Conservation (phyloP, 2,888 invertebrate genomes). For the Lepeophtheirus nordmannii region DNA sequence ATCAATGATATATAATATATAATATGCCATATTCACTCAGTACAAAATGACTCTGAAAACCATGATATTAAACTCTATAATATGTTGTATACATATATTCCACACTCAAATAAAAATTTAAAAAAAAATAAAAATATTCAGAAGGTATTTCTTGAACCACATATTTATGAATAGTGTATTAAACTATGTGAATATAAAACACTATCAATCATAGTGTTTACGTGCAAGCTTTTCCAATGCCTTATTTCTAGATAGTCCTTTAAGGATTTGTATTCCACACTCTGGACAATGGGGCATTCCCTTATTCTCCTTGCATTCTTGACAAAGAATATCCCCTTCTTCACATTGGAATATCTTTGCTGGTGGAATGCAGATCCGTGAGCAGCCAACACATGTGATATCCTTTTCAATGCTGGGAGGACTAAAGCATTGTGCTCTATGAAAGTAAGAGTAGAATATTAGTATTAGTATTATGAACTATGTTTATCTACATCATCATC, state of each 20-base stretch:
- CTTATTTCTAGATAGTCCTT: not conserved
- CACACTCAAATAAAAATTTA: too few species aligned
- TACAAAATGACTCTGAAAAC: too few species aligned
- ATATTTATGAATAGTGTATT: too few species aligned
- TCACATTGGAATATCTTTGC: constrained; percentile 18
- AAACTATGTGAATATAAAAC: too few species aligned
- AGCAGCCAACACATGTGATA: constrained; percentile 10
- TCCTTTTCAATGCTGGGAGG: constrained; percentile 13
- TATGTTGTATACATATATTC: too few species aligned
- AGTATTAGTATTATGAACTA: too few species aligned
- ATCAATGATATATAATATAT: too few species aligned
- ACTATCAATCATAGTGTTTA: constrained; percentile 5
- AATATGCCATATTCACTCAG: too few species aligned
- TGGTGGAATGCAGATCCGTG: constrained; percentile 14
- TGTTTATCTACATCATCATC: too few species aligned
- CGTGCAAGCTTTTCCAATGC: constrained; percentile 16
- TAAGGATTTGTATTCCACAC: not conserved
- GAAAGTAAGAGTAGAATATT: not conserved
- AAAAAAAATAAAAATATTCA: too few species aligned
- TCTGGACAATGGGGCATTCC: constrained; percentile 3
- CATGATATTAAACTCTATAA: too few species aligned
- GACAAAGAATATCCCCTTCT: constrained; percentile 13
- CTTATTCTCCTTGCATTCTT: not conserved
- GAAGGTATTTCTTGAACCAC: too few species aligned
- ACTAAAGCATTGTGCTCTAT: constrained; percentile 4